These are phyloP conservation scores for Parapristionchus giblindavisi DNA, from an alignment of 2,888 invertebrate species.

Conservation along the genomic window DNA sequence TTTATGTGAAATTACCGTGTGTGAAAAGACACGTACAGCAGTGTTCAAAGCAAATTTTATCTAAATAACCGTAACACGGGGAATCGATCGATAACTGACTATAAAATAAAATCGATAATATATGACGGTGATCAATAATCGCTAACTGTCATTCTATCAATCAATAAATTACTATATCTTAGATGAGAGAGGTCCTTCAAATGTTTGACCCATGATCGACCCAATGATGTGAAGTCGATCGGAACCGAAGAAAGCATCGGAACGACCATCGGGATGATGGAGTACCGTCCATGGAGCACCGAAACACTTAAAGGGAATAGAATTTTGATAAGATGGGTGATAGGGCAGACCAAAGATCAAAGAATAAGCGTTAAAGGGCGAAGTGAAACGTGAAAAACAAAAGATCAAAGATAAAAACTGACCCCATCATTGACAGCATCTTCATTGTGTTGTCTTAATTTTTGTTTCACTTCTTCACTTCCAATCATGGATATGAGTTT, in stretches of 20 bases:
- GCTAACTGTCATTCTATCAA: too few relatives aligned
- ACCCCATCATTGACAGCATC: background rate
- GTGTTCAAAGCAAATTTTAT: too few relatives aligned
- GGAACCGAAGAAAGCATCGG: slow-evolving; percentile 57
- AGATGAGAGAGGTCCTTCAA: slow-evolving; percentile 7
- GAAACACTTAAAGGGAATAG: slow-evolving; percentile 44
- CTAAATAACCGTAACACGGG: too few relatives aligned
- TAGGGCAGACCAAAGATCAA: background rate
- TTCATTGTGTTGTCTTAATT: background rate
- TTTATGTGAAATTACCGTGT: too few relatives aligned
- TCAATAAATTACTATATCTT: too few relatives aligned
- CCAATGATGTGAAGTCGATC: slow-evolving; percentile 59
- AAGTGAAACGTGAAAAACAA: background rate
- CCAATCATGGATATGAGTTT: background rate
- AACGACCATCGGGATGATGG: slow-evolving; percentile 42
- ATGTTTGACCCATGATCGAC: slow-evolving; percentile 42
- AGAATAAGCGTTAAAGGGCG: too few relatives aligned
- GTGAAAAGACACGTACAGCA: too few relatives aligned
- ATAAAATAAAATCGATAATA: background rate
- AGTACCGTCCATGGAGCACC: slow-evolving; percentile 64
- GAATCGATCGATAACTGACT: too few relatives aligned
- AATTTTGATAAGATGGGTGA: background rate
- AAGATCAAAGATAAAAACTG: slow-evolving; percentile 7
- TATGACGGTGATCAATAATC: background rate
- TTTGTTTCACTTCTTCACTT: background rate